Evolutionary conservation across 1,140 invertebrate species (phyloP).

Genomic region (Paramacrobiotus metropolitanus): DNA sequence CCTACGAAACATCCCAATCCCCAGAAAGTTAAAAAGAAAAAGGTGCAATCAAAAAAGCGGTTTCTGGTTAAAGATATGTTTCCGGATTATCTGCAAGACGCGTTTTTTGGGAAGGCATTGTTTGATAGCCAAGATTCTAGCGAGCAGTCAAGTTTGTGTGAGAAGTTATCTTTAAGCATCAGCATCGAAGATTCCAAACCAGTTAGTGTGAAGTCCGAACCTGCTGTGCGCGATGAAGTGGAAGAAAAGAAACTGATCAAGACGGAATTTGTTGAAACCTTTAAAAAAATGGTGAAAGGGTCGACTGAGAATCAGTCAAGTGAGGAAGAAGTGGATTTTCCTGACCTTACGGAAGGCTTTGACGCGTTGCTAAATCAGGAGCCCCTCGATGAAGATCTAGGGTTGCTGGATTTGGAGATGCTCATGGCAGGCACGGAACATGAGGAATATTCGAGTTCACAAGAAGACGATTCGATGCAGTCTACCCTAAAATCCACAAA

Average conservation of each 20-base stretch:
- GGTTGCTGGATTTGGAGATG: background rate
- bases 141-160: background rate
- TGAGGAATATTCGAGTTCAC: background rate
- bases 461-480: background rate
- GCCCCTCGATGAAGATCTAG: background rate
- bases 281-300: background rate
- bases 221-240: too few relatives aligned
- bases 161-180: background rate
- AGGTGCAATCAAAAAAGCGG: background rate
- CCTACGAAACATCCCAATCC: background rate
- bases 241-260: too few relatives aligned
- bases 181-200: too few relatives aligned
- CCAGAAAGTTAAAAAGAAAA: background rate
- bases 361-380: too few relatives aligned
- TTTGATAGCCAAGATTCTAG: background rate
- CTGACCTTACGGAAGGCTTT: too few relatives aligned
- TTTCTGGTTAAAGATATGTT: background rate
- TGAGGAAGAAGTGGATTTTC: background rate
- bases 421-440: background rate
- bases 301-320: background rate
- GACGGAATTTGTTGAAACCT: too few relatives aligned
- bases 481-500: background rate
- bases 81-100: constrained; percentile 3
- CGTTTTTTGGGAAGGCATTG: background rate
- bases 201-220: too few relatives aligned